Evolutionary conservation across 2,888 invertebrate species (phyloP), one percentile per base, ranked within the genome.

Genomic region (Pyrochroa serraticornis): DNA sequence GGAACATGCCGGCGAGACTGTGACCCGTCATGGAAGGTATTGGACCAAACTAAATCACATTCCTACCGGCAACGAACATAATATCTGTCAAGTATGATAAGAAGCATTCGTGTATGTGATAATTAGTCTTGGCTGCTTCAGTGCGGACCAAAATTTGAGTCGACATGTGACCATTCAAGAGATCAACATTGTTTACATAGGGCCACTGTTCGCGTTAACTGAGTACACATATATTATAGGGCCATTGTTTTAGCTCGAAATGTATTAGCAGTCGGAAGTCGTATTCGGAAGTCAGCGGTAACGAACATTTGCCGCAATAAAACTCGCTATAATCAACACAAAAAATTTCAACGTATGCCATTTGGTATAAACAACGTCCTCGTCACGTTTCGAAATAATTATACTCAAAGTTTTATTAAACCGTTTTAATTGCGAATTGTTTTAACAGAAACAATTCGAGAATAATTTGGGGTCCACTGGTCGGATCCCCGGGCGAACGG

Each of bases 21-120:
- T 71, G 68, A 67, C 63, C 46, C 51, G 44, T 52, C 36, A 22
- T 37, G 41, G 42, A 43, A 44, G 48, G 49, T 56, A 62, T 66
- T 49, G 42, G 46, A 53, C 51, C 47, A 45, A 57, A 44, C 36
- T 59, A 60, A 66, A 62, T 75, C 75, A 75, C 76, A 74, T 71
- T 75, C 74, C 70, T 47, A 69, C 50, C 67, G 53, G 48, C 70
- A 65, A 64, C 66, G 68, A 69, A 70, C 71, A 76, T 75, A 78
- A 77, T 77, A 78, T 76, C 77, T 77, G 78, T 78, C 78, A 78
- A 77, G 74, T 76, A 73, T 77, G 77, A 77, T 79, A 77, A 77
- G 77, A 72, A 75, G 77, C 76, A 77, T 76, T 77, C 76, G 71
- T 76, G 77, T 78, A 77, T 77, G 78, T 75, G 75, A 77, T 78